phyloP scores from a whole-genome alignment of 2,888 invertebrate genomes.

The Acanthosepion lycidas region DNA sequence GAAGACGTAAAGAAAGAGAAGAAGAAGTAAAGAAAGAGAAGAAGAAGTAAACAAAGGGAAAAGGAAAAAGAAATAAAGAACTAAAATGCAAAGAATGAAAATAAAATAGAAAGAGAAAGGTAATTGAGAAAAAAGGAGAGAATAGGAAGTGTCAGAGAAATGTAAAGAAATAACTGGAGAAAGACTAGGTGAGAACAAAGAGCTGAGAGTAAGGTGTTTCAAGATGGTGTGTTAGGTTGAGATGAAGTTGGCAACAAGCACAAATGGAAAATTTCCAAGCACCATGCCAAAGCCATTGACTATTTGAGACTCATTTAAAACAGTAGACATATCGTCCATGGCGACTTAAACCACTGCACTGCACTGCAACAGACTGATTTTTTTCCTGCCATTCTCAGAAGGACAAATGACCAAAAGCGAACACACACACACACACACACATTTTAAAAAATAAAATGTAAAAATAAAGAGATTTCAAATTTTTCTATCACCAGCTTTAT shows the following conservation, averaged over 20 bases:
- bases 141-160: neutral
- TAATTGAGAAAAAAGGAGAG: neutral
- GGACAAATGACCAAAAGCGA: neutral
- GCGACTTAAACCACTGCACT: conserved; percentile 33
- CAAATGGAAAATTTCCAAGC: neutral
- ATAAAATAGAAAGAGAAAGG: neutral
- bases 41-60: neutral
- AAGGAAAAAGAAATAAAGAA: neutral
- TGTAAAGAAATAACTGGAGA: neutral
- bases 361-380: neutral
- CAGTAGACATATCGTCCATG: neutral
- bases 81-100: neutral
- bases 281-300: neutral
- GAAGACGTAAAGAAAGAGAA: neutral
- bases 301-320: neutral
- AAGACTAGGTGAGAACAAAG: neutral
- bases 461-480: too few species aligned
- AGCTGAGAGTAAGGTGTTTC: neutral
- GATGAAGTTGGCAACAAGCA: neutral
- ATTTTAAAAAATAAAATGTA: too few species aligned
- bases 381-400: neutral
- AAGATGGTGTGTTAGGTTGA: neutral
- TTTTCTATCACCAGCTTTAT: neutral
- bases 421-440: too few species aligned
- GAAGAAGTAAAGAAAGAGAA: neutral